Conservation (phyloP, 1,140 invertebrate genomes). For the Chrysomallon squamiferum region DNA sequence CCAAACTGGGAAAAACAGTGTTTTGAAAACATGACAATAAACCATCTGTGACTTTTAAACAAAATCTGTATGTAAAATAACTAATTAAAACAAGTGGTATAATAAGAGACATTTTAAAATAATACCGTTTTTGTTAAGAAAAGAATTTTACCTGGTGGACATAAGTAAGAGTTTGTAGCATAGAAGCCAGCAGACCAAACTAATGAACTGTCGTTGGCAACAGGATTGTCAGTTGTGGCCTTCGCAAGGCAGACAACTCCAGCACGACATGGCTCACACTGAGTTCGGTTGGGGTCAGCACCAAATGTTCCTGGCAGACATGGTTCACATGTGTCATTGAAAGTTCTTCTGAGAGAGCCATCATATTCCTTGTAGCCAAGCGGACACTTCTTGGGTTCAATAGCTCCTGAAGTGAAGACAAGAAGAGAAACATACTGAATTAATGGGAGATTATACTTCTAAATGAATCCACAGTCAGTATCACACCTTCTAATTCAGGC, state of each 20-base stretch:
- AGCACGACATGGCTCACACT: slow-evolving; percentile 50
- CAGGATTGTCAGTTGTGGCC: slow-evolving; percentile 52
- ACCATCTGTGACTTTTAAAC: no score
- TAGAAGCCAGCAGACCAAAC: slow-evolving; percentile 39
- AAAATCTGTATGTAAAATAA: no score
- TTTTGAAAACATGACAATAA: no score
- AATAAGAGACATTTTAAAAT: no score
- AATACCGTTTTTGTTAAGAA: no score
- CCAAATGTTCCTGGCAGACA: slow-evolving; percentile 54
- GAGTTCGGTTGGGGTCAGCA: slow-evolving; percentile 34
- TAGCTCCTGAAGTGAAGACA: slow-evolving; percentile 42
- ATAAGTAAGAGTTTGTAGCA: slow-evolving; percentile 52
- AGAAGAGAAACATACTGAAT: not conserved
- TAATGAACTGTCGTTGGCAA: slow-evolving; percentile 40
- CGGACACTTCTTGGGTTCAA: slow-evolving; percentile 55
- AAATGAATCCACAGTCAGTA: not conserved
- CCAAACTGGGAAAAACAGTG: no score
- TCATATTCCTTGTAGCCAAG: slow-evolving; percentile 55
- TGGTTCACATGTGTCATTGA: slow-evolving; percentile 56
- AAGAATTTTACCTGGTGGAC: slow-evolving; percentile 53
- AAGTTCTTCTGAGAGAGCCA: slow-evolving; percentile 38
- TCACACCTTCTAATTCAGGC: not conserved
- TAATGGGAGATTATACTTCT: not conserved
- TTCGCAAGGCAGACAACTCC: slow-evolving; percentile 53
- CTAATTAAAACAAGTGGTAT: no score